Conservation (phyloP, 2,797 vertebrate genomes). For the Myripristis murdjan region DNA sequence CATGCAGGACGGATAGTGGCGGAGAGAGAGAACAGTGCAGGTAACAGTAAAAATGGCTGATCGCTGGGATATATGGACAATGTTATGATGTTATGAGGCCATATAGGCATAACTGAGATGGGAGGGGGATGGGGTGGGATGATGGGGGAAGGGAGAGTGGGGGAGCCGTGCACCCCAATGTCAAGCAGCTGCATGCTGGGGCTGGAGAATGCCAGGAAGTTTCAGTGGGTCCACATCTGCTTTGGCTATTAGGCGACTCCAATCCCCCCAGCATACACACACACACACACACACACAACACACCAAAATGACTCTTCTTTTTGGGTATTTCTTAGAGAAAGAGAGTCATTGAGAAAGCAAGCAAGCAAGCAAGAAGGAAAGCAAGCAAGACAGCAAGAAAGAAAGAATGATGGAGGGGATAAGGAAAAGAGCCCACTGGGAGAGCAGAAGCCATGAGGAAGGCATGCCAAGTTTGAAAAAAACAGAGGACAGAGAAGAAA, state of each 20-base stretch:
- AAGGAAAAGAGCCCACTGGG: conserved; percentile 40
- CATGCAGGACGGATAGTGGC: neutral
- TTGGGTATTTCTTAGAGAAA: conserved; percentile 16
- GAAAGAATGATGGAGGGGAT: conserved; percentile 50
- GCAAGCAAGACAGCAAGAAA: conserved; percentile 37
- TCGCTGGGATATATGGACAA: neutral
- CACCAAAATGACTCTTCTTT: conserved; percentile 51
- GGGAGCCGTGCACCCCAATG: conserved; percentile 35
- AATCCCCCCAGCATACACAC: neutral
- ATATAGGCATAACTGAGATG: conserved; percentile 19
- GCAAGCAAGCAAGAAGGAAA: conserved; percentile 10
- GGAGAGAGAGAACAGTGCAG: neutral
- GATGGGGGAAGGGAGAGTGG: conserved; percentile 4
- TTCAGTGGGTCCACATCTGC: conserved; percentile 73
- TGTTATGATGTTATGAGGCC: conserved; percentile 6
- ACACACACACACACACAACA: neutral
- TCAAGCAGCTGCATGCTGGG: conserved; percentile 69
- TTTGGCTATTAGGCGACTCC: conserved; percentile 66
- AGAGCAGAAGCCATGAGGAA: conserved; percentile 66
- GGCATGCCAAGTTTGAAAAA: conserved; percentile 67
- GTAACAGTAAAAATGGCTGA: neutral
- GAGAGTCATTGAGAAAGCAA: conserved; percentile 18
- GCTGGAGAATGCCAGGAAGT: conserved; percentile 63
- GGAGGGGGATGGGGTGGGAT: conserved; percentile 3
- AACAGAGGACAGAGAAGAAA: conserved; percentile 55